A percentile compares a stretch with the other conserved stretches of the same genome.
Conservation (phyloP, 2,888 invertebrate species). For the Lasioglossum calceatum region DNA sequence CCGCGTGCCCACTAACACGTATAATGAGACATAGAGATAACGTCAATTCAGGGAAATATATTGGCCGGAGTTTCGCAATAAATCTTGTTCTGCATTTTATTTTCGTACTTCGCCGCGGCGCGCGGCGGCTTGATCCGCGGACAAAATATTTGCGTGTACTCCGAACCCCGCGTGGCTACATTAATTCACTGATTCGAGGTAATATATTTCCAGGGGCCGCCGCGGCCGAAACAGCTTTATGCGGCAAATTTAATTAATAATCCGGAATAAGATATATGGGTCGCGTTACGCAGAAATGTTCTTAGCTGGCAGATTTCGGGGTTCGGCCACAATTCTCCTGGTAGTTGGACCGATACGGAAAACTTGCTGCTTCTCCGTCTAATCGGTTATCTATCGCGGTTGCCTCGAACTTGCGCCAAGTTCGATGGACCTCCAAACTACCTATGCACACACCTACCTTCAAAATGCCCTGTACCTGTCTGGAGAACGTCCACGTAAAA, state of each 20-base stretch:
- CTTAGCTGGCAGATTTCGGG: slow-evolving; percentile 78
- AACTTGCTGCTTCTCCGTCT: slow-evolving; percentile 74
- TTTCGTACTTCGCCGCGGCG: slow-evolving; percentile 37
- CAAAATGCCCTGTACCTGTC: background rate
- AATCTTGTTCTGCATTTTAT: slow-evolving; percentile 43
- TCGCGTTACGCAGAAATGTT: slow-evolving; percentile 68
- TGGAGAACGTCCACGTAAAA: background rate
- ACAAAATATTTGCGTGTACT: slow-evolving; percentile 57
- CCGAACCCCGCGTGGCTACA: slow-evolving; percentile 59
- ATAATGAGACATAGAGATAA: slow-evolving; percentile 47
- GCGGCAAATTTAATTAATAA: slow-evolving; percentile 83
- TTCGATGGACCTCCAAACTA: slow-evolving; percentile 31
- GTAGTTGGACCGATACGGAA: slow-evolving; percentile 80
- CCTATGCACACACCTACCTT: background rate
- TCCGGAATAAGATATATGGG: slow-evolving; percentile 79
- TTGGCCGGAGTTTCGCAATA: slow-evolving; percentile 29
- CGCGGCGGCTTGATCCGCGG: slow-evolving; percentile 37
- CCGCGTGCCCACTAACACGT: slow-evolving; percentile 25
- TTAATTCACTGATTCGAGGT: slow-evolving; percentile 79
- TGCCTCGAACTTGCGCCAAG: slow-evolving; percentile 46
- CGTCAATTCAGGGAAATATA: slow-evolving; percentile 40
- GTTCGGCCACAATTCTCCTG: slow-evolving; percentile 64
- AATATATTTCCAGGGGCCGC: slow-evolving; percentile 77
- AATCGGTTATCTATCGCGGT: slow-evolving; percentile 68
- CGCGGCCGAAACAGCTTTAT: slow-evolving; percentile 81